A percentile compares a stretch with the other conserved stretches of the same genome.
phyloP scores from a whole-genome alignment of 2,113 vertebrate species.

The Suncus etruscus region DNA sequence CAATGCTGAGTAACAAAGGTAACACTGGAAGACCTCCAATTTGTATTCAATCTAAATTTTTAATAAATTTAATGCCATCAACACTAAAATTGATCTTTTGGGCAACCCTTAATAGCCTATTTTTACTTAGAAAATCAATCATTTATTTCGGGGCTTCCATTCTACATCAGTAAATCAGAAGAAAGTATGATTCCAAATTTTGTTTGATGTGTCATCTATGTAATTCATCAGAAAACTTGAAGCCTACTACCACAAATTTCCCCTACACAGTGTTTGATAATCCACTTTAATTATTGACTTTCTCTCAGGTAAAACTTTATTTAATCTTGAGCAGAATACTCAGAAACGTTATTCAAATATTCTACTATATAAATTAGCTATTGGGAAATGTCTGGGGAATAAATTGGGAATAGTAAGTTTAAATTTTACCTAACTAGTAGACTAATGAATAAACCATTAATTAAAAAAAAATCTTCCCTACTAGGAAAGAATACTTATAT shows the following conservation, averaged over 20 bases:
- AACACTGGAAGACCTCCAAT: slow-evolving; percentile 15
- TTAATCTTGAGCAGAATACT: background rate
- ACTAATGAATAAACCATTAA: slow-evolving; percentile 67
- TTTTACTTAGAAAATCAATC: slow-evolving; percentile 49
- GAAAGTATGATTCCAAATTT: background rate
- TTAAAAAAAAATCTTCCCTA: slow-evolving; percentile 19
- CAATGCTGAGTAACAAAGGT: slow-evolving; percentile 44
- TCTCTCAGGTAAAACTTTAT: background rate
- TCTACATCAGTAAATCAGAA: slow-evolving; percentile 26
- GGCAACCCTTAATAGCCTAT: slow-evolving; percentile 32
- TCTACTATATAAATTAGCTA: background rate
- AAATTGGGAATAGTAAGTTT: slow-evolving; percentile 49
- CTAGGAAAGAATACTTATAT: slow-evolving; percentile 49
- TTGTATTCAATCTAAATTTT: slow-evolving; percentile 41
- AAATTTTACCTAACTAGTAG: slow-evolving; percentile 65
- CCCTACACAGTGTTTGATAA: background rate
- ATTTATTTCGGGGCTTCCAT: slow-evolving; percentile 40
- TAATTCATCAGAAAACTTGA: background rate
- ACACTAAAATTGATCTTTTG: slow-evolving; percentile 20
- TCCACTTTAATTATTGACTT: slow-evolving; percentile 15
- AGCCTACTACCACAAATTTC: background rate
- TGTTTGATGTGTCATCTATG: background rate
- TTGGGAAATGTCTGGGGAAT: background rate
- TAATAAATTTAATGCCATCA: slow-evolving; percentile 18
- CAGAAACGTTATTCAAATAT: slow-evolving; percentile 28